Base-by-base conservation (phyloP, 2,113 vertebrate genomes). In the Oenanthe melanoleuca region DNA sequence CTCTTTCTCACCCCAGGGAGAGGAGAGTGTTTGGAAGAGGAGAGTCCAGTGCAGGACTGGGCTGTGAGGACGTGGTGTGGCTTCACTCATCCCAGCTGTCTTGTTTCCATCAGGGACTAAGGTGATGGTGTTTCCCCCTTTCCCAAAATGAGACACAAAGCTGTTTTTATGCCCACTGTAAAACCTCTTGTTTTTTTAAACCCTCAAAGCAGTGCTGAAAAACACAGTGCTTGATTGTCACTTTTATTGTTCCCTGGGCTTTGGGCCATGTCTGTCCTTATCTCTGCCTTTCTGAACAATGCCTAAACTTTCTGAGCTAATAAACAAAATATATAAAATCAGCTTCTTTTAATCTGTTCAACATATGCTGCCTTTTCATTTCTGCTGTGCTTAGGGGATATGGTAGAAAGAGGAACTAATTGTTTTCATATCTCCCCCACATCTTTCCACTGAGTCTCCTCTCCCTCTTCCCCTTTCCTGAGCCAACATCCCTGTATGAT, bases 361-460 rank as follows among this genome's bases (percentile, higher is more conserved):
- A 33, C 14, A 31, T 14, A 31, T 2, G 14, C 37, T 81, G 52
- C 50, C 33, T n/a, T 74, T 82, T 50, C 28, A 38, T 56, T 73
- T 78, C 83, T 75, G 5, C 69, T 31, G 18, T 34, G 10, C 14
- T 94, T 56, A 40, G 0, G 1, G 60, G 56, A 59, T 47, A 3
- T 3, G 8, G 23, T 17, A 40, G 55, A 80, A 96, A 94, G 82
- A 84, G 90, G 95, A 96, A 95, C 82, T 38, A 34, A 10, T 61
- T 34, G 11, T 75, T 77, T 82, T 70, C 40, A 2, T 55, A 52
- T 45, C n/a, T 28, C 23, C 42, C 33, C 24, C 18, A 26, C n/a
- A 22, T 60, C 45, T 93, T 95, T 96, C 92, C 95, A 93, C 89
- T 95, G 64, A 89, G 29, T 93, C 24, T 89, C 15, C 59, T 93